Conservation (phyloP, 2,797 vertebrate species). For the Pseudomugil gertrudae region DNA sequence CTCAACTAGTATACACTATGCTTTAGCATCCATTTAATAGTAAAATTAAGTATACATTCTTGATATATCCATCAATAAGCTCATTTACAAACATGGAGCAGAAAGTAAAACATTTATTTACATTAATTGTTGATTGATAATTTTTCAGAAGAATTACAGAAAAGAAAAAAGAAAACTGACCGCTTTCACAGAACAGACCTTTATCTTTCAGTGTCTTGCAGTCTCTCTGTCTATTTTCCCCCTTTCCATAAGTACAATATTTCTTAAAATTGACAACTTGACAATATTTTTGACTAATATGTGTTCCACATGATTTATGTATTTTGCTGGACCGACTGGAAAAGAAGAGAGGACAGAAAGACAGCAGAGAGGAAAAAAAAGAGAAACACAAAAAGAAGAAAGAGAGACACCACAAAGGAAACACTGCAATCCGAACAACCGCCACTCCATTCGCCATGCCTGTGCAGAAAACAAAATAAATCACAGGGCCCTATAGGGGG, state of each 20-base stretch:
- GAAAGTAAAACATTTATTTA: background rate
- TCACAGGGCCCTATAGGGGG: too few relatives aligned
- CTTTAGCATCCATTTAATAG: slow-evolving; percentile 10
- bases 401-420: too few relatives aligned
- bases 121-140: background rate
- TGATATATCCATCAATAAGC: slow-evolving; percentile 13
- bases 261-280: background rate
- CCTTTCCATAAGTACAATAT: background rate
- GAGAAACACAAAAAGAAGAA: too few relatives aligned
- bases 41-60: slow-evolving; percentile 5
- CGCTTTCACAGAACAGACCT: background rate
- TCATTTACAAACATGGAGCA: background rate
- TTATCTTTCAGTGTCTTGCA: background rate
- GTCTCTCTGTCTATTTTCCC: background rate
- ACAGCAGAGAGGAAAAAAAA: too few relatives aligned
- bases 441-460: too few relatives aligned
- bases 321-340: too few relatives aligned
- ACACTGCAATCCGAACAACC: too few relatives aligned
- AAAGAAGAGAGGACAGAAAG: too few relatives aligned
- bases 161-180: background rate
- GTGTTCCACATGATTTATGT: too few relatives aligned
- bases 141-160: slow-evolving; percentile 6
- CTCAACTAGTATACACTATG: slow-evolving; percentile 8
- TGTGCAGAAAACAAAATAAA: too few relatives aligned
- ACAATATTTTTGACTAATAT: too few relatives aligned